Base-by-base conservation (phyloP, 2,113 vertebrate genomes). In the Erythrocebus patas region DNA sequence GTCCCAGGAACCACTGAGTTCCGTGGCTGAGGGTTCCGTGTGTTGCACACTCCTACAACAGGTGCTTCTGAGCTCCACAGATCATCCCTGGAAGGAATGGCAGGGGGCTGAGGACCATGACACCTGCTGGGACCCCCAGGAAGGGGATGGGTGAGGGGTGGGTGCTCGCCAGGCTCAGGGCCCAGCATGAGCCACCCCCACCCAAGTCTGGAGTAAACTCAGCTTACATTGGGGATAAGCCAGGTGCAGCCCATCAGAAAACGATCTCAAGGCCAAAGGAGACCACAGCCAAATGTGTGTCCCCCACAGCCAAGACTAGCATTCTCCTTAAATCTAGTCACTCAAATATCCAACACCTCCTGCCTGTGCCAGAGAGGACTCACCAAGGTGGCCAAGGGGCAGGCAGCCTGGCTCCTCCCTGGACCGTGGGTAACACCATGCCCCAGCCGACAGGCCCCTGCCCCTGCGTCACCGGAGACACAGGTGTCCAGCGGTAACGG, bases 401-500 rank as follows among this genome's bases (percentile, higher is more conserved):
- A 13, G 25, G 25, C 20, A 68, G 82, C 72, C 40, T 13, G 40
- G 72, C 22, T 27, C 1, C 27, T 30, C 38, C 17, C 64, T 25
- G n/a, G 3, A 35, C 20, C 20, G 0, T 0, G 2, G 57, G 64
- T n/a, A 2, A 14, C n/a, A 9, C 0, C 0, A 16, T 40, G n/a
- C 35, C 30, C 3, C 0, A 3, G 55, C 52, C 30, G 10, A 11
- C 23, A 35, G 1, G 7, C 16, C 68, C 79, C n/a, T 14, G 30
- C 12, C 52, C 79, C 10, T 72, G 18, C 2, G 20, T 72, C 25
- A 9, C 27, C 70, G 32, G 94, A 80, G 52, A 66, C 7, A 16
- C 32, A 0, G 32, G 68, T 6, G 30, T 30, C 30, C 45, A 13
- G 80, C 0, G 0, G 8, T 18, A 68, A 40, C 1, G 2, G 0